Evolutionary conservation across 1,140 invertebrate species (phyloP).

Genomic region (Pantala flavescens): DNA sequence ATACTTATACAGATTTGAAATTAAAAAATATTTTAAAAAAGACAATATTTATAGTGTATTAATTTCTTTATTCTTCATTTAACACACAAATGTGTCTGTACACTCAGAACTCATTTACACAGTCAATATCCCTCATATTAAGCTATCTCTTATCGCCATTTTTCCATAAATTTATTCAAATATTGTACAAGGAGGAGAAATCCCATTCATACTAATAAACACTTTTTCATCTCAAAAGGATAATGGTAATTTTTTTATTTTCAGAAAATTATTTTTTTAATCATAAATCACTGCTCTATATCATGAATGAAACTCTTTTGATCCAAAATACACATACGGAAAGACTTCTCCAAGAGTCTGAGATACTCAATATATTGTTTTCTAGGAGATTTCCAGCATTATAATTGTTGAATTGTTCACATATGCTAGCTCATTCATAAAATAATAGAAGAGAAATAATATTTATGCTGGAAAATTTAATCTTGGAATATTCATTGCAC

Average conservation of each 20-base stretch:
- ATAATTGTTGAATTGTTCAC: background rate
- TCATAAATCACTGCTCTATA: background rate
- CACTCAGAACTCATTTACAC: background rate
- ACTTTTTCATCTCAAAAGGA: constrained; percentile 4
- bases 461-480: too few relatives aligned
- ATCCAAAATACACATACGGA: background rate
- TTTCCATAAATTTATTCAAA: background rate
- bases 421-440: too few relatives aligned
- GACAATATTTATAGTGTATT: background rate
- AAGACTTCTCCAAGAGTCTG: background rate
- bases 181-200: background rate
- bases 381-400: background rate
- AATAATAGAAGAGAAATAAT: too few relatives aligned
- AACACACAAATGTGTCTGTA: constrained; percentile 6
- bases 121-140: background rate
- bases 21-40: too few relatives aligned
- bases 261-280: background rate
- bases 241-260: background rate
- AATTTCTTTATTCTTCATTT: constrained; percentile 8
- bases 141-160: background rate
- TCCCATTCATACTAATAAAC: background rate
- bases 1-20: too few relatives aligned
- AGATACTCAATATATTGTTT: background rate
- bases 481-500: too few relatives aligned
- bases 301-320: background rate